These are phyloP conservation scores for Drosophila buzzatii DNA, from an alignment of 2,888 invertebrate genomes.

Conservation along the genomic window DNA sequence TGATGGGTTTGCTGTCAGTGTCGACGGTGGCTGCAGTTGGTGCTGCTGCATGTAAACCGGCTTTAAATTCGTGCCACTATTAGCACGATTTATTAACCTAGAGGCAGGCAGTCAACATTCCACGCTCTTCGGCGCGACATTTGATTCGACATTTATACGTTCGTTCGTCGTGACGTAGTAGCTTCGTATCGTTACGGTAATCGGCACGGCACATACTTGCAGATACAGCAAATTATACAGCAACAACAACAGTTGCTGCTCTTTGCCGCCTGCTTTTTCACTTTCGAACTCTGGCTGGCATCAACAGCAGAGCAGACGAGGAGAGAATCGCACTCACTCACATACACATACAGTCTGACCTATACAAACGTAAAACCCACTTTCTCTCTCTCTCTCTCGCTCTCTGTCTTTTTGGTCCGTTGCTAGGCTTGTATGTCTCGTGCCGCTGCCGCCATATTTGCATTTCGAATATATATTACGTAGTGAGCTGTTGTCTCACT, in stretches of 20 bases:
- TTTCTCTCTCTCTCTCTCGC: constrained; percentile 16
- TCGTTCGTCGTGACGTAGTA: constrained; percentile 51
- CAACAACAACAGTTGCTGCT: constrained; percentile 29
- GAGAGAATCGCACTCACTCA: constrained; percentile 22
- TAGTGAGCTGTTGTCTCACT: constrained; percentile 65
- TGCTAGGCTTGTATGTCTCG: constrained; percentile 52
- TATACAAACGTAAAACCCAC: constrained; percentile 25
- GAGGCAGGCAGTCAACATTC: constrained; percentile 45
- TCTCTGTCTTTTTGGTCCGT: constrained; percentile 28
- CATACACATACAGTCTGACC: constrained; percentile 27
- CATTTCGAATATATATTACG: constrained; percentile 74
- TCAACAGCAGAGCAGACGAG: constrained; percentile 40
- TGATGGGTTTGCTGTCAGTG: constrained; percentile 59
- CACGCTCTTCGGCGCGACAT: constrained; percentile 28
- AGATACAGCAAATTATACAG: constrained; percentile 57
- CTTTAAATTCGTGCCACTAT: constrained; percentile 81
- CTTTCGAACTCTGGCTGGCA: constrained; percentile 58
- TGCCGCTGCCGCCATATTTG: constrained; percentile 77
- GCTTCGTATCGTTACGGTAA: constrained; percentile 26
- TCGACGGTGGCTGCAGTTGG: constrained; percentile 15
- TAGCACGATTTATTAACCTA: constrained; percentile 81
- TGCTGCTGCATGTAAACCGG: constrained; percentile 68
- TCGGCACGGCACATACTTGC: constrained; percentile 68
- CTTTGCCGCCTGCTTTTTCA: constrained; percentile 58
- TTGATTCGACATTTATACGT: constrained; percentile 37